Evolutionary conservation across 2,113 vertebrate genomes (phyloP).

Genomic region (Rhadina sibilatrix): DNA sequence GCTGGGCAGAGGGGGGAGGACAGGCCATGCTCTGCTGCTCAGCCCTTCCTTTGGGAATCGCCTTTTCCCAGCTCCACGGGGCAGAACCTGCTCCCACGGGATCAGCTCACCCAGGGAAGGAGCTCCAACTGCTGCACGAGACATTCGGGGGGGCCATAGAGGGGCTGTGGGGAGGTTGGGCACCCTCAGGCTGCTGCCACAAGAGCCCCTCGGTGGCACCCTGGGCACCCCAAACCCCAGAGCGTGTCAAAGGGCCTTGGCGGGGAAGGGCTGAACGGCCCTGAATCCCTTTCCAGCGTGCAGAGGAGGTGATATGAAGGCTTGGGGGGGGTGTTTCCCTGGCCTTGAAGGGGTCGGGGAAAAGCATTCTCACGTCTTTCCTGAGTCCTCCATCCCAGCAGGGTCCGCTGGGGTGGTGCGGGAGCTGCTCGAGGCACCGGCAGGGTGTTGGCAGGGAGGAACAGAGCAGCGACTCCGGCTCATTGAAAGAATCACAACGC

Average conservation of each 20-base stretch:
- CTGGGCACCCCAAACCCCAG: not conserved
- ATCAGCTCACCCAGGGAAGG: not conserved
- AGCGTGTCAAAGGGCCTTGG: accelerated
- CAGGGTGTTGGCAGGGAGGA: not conserved
- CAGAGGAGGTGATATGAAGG: accelerated
- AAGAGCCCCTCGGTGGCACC: not conserved
- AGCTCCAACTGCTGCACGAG: not conserved
- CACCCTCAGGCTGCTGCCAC: not conserved
- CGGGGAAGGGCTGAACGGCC: accelerated
- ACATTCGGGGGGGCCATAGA: accelerated
- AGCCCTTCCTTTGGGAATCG: accelerated
- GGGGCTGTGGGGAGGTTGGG: not conserved
- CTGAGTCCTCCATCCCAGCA: accelerated
- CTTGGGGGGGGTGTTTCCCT: not conserved
- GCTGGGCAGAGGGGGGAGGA: not conserved
- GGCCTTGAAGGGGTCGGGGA: accelerated
- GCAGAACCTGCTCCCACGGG: accelerated
- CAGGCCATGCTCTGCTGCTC: accelerated
- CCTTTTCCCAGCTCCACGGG: not conserved
- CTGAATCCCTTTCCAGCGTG: not conserved
- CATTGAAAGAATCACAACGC: not conserved
- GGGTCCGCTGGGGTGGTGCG: accelerated
- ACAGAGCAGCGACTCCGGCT: not conserved
- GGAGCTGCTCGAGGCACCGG: accelerated
- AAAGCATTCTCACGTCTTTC: accelerated